Conservation (phyloP, 2,113 vertebrate species). For the Corythornis madagascariensis region DNA sequence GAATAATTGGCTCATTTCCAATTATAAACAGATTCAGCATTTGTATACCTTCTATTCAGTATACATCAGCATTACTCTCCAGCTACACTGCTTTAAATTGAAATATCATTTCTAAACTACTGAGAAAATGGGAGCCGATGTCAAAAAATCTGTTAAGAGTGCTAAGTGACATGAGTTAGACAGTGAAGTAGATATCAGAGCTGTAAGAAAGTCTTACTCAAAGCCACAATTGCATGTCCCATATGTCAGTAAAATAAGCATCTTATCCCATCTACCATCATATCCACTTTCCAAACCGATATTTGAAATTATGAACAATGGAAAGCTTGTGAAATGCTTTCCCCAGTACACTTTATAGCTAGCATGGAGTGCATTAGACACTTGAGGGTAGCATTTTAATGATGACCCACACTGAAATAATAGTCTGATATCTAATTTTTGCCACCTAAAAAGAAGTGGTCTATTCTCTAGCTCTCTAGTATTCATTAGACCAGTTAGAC, state of each 20-base stretch:
- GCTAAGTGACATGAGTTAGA: not conserved
- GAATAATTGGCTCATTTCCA: not conserved
- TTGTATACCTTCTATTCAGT: not conserved
- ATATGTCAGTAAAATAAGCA: constrained; percentile 32
- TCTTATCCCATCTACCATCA: not conserved
- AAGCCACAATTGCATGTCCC: constrained; percentile 11
- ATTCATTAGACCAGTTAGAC: not conserved
- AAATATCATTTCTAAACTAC: constrained; percentile 11
- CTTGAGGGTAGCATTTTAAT: not conserved
- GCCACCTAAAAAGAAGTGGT: not conserved
- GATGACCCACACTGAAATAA: not conserved
- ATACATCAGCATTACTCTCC: not conserved
- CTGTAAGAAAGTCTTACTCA: constrained; percentile 21
- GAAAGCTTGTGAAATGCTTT: not conserved
- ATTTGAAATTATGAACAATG: constrained; percentile 32
- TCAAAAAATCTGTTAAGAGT: not conserved
- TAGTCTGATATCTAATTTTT: not conserved
- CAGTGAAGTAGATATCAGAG: constrained; percentile 14
- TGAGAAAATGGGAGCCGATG: not conserved
- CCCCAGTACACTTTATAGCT: not conserved
- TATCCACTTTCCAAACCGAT: constrained; percentile 30
- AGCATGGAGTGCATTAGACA: not conserved
- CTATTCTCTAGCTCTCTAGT: not conserved
- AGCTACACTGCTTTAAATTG: not conserved
- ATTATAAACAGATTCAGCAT: not conserved